Conservation (phyloP, 2,888 invertebrate genomes). For the Sesia apiformis region DNA sequence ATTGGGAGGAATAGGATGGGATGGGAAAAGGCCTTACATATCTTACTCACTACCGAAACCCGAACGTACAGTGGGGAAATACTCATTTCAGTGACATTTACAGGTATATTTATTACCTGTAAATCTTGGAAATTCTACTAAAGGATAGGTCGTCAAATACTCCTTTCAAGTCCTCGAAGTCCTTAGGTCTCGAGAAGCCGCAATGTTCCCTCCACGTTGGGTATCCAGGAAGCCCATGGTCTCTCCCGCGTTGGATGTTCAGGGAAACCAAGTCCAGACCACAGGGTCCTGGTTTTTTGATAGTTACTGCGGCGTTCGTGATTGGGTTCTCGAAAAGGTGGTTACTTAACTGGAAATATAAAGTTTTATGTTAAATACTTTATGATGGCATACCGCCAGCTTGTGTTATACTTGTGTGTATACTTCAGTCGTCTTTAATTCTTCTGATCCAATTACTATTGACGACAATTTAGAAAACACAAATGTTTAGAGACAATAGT, state of each 20-base stretch:
- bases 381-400: background rate
- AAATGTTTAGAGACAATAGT: too few relatives aligned
- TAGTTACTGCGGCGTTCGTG: slow-evolving; percentile 21
- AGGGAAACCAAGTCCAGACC: slow-evolving; percentile 90
- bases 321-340: slow-evolving; percentile 77
- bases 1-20: too few relatives aligned
- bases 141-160: slow-evolving; percentile 80
- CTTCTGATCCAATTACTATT: too few relatives aligned
- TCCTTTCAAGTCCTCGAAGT: slow-evolving; percentile 77
- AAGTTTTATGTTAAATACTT: background rate
- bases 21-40: too few relatives aligned
- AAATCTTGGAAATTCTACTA: slow-evolving; percentile 77
- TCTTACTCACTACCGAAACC: too few relatives aligned
- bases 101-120: slow-evolving; percentile 64
- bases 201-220: slow-evolving; percentile 85
- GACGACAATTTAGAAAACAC: too few relatives aligned
- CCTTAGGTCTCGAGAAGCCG: slow-evolving; percentile 74
- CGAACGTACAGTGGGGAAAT: too few relatives aligned
- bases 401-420: background rate
- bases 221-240: slow-evolving; percentile 90
- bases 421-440: too few relatives aligned
- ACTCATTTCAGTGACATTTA: too few relatives aligned
- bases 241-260: slow-evolving; percentile 91
- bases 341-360: slow-evolving; percentile 74
- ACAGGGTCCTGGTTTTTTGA: slow-evolving; percentile 49